Conservation (phyloP, 1,140 invertebrate genomes). For the Drosophila athabasca region DNA sequence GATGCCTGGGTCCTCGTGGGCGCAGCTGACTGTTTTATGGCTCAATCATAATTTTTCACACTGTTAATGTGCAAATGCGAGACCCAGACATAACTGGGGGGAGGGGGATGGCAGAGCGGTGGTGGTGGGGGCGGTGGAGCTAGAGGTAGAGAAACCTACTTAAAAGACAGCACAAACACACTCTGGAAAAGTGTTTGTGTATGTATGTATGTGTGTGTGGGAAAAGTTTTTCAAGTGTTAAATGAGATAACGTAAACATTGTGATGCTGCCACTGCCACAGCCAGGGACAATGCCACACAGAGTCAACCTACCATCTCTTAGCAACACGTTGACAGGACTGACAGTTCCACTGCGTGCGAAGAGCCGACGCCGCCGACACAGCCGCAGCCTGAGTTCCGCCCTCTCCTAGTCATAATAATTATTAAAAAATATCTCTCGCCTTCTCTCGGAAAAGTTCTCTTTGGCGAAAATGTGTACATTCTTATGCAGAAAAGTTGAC, state of each 20-base stretch:
- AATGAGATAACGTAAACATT: constrained; percentile 79
- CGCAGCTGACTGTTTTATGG: constrained; percentile 79
- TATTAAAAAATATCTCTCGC: constrained; percentile 68
- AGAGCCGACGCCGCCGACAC: too few species aligned
- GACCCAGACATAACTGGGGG: constrained; percentile 30
- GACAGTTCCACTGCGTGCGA: constrained; percentile 30
- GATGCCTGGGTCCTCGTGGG: constrained; percentile 20
- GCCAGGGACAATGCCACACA: constrained; percentile 36
- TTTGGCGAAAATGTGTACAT: constrained; percentile 22
- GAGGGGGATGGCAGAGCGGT: neutral
- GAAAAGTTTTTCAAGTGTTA: constrained; percentile 79
- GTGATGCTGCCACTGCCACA: constrained; percentile 26
- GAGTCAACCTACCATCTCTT: constrained; percentile 3
- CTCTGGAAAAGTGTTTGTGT: constrained; percentile 14
- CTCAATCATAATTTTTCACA: constrained; percentile 82
- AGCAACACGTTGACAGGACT: constrained; percentile 54
- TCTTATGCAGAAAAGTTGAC: constrained; percentile 20
- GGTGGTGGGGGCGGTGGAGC: neutral
- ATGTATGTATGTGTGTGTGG: constrained; percentile 3
- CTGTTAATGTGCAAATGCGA: constrained; percentile 78
- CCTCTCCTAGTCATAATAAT: constrained; percentile 55
- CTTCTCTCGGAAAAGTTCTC: constrained; percentile 44
- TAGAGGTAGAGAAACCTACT: constrained; percentile 24
- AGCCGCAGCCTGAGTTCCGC: neutral
- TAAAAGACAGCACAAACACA: constrained; percentile 37